Percentiles rank a stretch among this genome's conserved stretches.
phyloP scores from a whole-genome alignment of 2,888 invertebrate species.

The Eristalis intricaria region DNA sequence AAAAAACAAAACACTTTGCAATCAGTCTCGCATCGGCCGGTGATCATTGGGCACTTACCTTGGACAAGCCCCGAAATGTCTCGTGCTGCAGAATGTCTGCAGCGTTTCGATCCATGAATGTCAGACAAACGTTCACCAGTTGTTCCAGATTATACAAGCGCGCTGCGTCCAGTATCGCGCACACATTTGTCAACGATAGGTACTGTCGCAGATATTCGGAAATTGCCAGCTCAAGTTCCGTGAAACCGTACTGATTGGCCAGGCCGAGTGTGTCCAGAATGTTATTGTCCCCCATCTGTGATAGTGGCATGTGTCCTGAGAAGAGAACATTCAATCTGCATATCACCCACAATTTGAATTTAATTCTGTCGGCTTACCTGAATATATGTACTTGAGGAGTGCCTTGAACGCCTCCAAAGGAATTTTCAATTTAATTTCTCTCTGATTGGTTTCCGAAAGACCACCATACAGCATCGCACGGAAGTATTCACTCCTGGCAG shows the following conservation, averaged over 20 bases:
- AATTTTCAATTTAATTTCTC: conserved; percentile 92
- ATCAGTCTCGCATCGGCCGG: neutral
- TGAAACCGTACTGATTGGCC: conserved; percentile 98
- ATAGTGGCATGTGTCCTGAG: conserved; percentile 86
- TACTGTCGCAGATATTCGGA: conserved; percentile 96
- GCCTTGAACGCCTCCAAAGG: conserved; percentile 92
- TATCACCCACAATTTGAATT: conserved; percentile 73
- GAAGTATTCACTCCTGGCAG: conserved; percentile 98
- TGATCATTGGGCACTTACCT: conserved; percentile 80
- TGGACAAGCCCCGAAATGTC: conserved; percentile 91
- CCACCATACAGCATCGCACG: conserved; percentile 91
- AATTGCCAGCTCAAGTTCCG: conserved; percentile 93
- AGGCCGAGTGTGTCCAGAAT: conserved; percentile 90
- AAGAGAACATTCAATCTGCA: neutral
- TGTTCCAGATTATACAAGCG: conserved; percentile 86
- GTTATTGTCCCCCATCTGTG: conserved; percentile 86
- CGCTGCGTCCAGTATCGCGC: conserved; percentile 96
- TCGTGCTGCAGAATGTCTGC: conserved; percentile 91
- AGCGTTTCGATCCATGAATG: conserved; percentile 95
- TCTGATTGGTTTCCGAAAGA: conserved; percentile 88
- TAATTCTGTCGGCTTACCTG: conserved; percentile 83
- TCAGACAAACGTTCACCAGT: conserved; percentile 90
- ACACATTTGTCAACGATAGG: conserved; percentile 93
- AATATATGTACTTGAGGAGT: conserved; percentile 97
- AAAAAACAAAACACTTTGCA: conserved; percentile 77